Percentiles rank a stretch among this genome's conserved stretches.
These are phyloP conservation scores for Trichopoda pennipes DNA, from an alignment of 2,888 invertebrate genomes.

Conservation along the genomic window DNA sequence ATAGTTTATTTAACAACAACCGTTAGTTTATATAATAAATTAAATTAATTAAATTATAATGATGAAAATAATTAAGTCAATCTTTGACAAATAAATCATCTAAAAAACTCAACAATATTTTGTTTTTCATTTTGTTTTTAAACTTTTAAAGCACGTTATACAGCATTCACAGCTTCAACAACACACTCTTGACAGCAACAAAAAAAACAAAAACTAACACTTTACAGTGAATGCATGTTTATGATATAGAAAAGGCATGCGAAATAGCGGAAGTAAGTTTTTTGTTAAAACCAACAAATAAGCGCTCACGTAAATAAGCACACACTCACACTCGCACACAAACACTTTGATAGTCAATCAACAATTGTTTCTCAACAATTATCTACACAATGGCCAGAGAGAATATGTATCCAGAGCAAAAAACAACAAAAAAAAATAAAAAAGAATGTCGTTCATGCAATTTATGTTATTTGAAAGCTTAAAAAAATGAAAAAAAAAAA, in stretches of 20 bases:
- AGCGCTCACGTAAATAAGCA: not conserved
- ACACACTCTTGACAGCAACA: too few species aligned
- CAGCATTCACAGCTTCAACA: too few species aligned
- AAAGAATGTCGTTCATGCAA: constrained; percentile 45
- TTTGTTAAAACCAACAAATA: constrained; percentile 25
- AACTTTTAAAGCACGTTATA: too few species aligned
- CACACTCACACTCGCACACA: not conserved
- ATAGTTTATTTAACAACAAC: too few species aligned
- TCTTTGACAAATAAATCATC: too few species aligned
- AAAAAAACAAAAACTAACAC: not conserved
- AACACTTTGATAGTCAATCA: constrained; percentile 26
- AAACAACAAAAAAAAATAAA: not conserved
- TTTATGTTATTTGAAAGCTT: constrained; percentile 45
- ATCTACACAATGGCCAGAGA: constrained; percentile 35
- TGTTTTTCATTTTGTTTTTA: too few species aligned
- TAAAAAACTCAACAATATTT: too few species aligned
- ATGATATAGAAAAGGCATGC: constrained; percentile 53
- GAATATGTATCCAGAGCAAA: not conserved
- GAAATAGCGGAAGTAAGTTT: constrained; percentile 50
- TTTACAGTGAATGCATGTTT: constrained; percentile 3
- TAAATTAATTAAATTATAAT: too few species aligned
- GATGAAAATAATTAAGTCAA: too few species aligned
- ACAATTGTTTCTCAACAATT: constrained; percentile 61
- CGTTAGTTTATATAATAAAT: too few species aligned
- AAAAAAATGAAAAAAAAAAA: not conserved